phyloP scores from a whole-genome alignment of 2,797 vertebrate species.

The Falco novaeseelandiae region DNA sequence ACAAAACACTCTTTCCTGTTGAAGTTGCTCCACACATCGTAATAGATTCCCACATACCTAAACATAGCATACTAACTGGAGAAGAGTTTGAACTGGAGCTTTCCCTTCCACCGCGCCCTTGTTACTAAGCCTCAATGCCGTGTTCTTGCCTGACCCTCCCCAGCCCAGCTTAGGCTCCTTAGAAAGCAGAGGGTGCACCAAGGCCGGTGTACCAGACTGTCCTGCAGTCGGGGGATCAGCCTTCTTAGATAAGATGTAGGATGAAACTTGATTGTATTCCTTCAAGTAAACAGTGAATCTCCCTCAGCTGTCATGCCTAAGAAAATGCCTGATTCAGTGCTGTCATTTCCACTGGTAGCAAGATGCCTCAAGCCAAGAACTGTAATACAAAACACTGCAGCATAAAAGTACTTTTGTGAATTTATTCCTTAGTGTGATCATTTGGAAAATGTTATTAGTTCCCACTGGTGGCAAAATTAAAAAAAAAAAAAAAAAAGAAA shows the following conservation, averaged over 20 bases:
- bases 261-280: not conserved
- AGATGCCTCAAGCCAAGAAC: not conserved
- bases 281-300: not conserved
- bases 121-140: not conserved
- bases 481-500: not conserved
- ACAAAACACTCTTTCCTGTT: not conserved
- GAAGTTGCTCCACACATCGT: not conserved
- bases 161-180: not conserved
- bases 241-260: not conserved
- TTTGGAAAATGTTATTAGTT: not conserved
- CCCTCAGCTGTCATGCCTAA: not conserved
- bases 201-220: not conserved
- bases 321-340: not conserved
- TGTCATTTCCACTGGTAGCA: not conserved
- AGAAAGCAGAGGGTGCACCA: not conserved
- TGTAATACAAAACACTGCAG: not conserved
- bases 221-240: not conserved
- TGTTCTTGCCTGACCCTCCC: not conserved
- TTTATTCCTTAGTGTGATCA: not conserved
- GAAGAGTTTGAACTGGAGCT: not conserved
- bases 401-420: not conserved
- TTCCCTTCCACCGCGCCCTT: not conserved
- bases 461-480: not conserved
- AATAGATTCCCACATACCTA: not conserved
- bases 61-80: not conserved